phyloP scores from a whole-genome alignment of 2,888 invertebrate species.

The Branchipolynoe longqiensis region DNA sequence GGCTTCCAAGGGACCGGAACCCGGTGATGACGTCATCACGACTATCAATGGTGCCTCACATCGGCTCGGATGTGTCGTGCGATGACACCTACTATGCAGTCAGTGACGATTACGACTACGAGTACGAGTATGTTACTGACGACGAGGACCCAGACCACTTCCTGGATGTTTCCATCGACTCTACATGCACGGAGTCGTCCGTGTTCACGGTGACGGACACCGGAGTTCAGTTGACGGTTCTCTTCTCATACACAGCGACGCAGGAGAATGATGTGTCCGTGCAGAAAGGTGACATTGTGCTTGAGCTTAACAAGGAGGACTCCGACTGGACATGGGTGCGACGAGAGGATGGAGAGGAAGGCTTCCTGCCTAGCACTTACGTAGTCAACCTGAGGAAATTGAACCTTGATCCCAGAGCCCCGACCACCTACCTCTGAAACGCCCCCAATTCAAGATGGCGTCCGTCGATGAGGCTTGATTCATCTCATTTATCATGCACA shows the following conservation, averaged over 20 bases:
- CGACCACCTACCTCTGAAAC: slow-evolving; percentile 33
- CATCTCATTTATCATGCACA: too few relatives aligned
- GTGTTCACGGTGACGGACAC: slow-evolving; percentile 39
- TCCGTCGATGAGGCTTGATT: too few relatives aligned
- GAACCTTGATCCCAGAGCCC: slow-evolving; percentile 44
- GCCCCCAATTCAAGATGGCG: too few relatives aligned
- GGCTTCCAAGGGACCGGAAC: slow-evolving; percentile 22
- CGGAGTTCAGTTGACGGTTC: slow-evolving; percentile 23
- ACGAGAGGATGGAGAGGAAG: slow-evolving; percentile 36
- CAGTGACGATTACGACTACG: background rate
- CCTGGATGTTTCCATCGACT: slow-evolving; percentile 41
- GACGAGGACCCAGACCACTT: slow-evolving; percentile 6
- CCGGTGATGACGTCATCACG: slow-evolving; percentile 34
- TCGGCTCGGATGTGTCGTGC: slow-evolving; percentile 30
- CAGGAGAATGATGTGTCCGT: slow-evolving; percentile 37
- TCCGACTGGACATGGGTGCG: slow-evolving; percentile 44
- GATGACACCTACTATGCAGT: too few relatives aligned
- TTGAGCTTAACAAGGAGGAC: slow-evolving; percentile 36
- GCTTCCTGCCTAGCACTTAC: slow-evolving; percentile 38
- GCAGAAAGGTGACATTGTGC: slow-evolving; percentile 37
- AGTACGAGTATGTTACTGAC: too few relatives aligned
- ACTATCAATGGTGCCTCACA: slow-evolving; percentile 41
- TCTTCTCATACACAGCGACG: slow-evolving; percentile 5
- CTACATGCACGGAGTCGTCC: slow-evolving; percentile 14
- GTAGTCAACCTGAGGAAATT: slow-evolving; percentile 49